Percentiles rank a stretch among this genome's conserved stretches.
Evolutionary conservation across 2,888 invertebrate species (phyloP).

Genomic region (Bugula neritina): DNA sequence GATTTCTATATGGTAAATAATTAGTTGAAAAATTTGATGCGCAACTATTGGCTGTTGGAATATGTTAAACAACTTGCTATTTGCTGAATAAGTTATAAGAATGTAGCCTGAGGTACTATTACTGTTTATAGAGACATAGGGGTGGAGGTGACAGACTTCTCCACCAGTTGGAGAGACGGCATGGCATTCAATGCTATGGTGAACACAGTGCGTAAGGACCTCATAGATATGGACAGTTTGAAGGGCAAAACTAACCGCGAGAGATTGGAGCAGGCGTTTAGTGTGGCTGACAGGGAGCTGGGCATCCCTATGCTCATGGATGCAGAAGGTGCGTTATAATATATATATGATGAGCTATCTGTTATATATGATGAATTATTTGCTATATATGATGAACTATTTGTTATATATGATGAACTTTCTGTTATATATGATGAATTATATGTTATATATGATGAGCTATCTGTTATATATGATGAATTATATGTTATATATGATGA

Average conservation of each 20-base stretch:
- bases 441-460: background rate
- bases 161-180: conserved; percentile 91
- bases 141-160: conserved; percentile 85
- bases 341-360: background rate
- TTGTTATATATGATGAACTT: background rate
- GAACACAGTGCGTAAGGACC: conserved; percentile 85
- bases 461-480: background rate
- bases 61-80: too few species aligned
- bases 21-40: too few species aligned
- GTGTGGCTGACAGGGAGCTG: conserved; percentile 80
- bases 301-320: conserved; percentile 86
- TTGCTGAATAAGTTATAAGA: too few species aligned
- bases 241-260: conserved; percentile 70
- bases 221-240: conserved; percentile 80
- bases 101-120: too few species aligned
- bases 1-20: too few species aligned
- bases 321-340: conserved; percentile 62
- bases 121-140: conserved; percentile 71
- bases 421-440: conserved; percentile 19
- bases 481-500: background rate
- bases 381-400: conserved; percentile 20
- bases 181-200: conserved; percentile 90
- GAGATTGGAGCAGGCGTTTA: conserved; percentile 85
- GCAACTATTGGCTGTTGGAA: too few species aligned
- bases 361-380: background rate